Conservation (phyloP, 1,140 invertebrate genomes). For the Anthonomus grandis region DNA sequence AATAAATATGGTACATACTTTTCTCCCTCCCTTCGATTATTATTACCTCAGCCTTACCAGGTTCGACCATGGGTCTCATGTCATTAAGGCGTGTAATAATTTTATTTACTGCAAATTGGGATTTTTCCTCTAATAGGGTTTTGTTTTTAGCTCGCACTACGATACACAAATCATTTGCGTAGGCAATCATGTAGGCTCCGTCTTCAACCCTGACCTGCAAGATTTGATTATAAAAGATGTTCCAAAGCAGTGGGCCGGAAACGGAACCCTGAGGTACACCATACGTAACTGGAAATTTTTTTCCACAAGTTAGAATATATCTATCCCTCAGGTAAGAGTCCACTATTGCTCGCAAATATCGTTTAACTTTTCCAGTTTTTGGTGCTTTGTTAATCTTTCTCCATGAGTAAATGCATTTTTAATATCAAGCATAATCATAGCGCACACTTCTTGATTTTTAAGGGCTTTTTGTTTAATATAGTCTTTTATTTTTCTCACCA, state of each 20-base stretch:
- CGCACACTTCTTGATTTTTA: neutral
- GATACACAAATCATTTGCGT: conserved; percentile 37
- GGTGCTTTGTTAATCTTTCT: neutral
- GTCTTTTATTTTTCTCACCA: neutral
- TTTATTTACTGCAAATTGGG: neutral
- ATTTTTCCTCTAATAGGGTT: neutral
- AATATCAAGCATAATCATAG: neutral
- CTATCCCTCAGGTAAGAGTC: neutral
- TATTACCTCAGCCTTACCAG: conserved; percentile 29
- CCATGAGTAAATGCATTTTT: conserved; percentile 1
- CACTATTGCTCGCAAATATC: neutral
- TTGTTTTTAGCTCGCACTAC: conserved; percentile 17
- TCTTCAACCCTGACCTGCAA: conserved; percentile 24
- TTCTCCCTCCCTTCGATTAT: conserved; percentile 14
- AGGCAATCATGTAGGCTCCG: conserved; percentile 29
- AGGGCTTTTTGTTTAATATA: neutral
- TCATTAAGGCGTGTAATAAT: conserved; percentile 21
- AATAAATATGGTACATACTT: neutral
- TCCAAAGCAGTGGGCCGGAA: conserved; percentile 42
- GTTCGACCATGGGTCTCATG: conserved; percentile 25
- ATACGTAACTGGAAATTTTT: neutral
- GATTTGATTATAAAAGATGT: conserved; percentile 36
- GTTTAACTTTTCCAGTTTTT: neutral
- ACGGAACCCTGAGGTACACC: conserved; percentile 39
- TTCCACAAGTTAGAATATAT: neutral